A percentile compares a stretch with the other conserved stretches of the same genome.
These are phyloP conservation scores for Pantherophis guttatus DNA, from an alignment of 2,113 vertebrate species.

Conservation along the genomic window DNA sequence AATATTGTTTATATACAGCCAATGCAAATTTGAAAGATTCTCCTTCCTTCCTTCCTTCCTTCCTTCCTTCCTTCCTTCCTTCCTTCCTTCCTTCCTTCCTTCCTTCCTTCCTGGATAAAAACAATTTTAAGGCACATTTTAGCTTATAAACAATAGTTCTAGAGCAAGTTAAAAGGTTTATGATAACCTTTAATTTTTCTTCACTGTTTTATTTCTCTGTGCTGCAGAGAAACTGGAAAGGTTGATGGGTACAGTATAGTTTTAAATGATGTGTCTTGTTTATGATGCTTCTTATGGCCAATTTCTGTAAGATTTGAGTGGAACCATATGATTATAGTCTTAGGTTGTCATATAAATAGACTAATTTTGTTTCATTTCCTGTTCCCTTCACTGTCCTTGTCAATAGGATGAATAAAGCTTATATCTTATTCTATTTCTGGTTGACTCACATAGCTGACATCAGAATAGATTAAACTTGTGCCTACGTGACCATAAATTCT, in stretches of 20 bases:
- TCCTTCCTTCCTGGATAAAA: background rate
- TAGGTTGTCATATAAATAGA: slow-evolving; percentile 72
- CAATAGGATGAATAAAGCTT: slow-evolving; percentile 60
- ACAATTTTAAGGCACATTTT: background rate
- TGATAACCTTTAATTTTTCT: slow-evolving; percentile 67
- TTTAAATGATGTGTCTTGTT: slow-evolving; percentile 63
- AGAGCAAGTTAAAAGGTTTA: background rate
- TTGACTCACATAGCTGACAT: slow-evolving; percentile 65
- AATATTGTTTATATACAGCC: no score
- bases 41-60: background rate
- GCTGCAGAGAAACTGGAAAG: slow-evolving; percentile 56
- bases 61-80: background rate
- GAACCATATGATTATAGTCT: slow-evolving; percentile 72
- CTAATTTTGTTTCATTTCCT: slow-evolving; percentile 73
- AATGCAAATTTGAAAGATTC: no score
- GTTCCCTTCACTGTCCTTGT: slow-evolving; percentile 64
- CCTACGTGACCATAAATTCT: slow-evolving; percentile 64
- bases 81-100: background rate
- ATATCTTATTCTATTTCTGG: slow-evolving; percentile 51
- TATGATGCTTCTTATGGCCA: slow-evolving; percentile 56
- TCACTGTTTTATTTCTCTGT: slow-evolving; percentile 53
- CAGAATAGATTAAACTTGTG: slow-evolving; percentile 67
- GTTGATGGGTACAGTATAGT: slow-evolving; percentile 55
- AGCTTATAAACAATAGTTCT: background rate
- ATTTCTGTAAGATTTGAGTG: slow-evolving; percentile 69